Evolutionary conservation across 2,888 invertebrate species (phyloP), one percentile per base, ranked within the genome.

Genomic region (Diarsia brunnea): DNA sequence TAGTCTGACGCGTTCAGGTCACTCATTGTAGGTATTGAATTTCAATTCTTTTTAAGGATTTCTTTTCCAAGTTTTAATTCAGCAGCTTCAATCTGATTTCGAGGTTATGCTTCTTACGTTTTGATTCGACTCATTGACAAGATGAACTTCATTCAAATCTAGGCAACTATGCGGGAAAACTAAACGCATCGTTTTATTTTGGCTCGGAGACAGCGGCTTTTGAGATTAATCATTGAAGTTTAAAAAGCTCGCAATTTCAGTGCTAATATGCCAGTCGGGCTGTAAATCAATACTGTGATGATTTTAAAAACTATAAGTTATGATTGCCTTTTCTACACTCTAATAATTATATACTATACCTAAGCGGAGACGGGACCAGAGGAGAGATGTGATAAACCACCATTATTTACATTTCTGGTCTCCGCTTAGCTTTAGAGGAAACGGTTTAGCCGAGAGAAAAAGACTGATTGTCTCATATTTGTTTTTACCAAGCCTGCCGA

Each of bases 1-100:
- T 91, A 96, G 84, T 96, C 96, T 19, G 95, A 91, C 79, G 95
- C 10, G 11, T 60, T 91, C 79, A 96, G 84, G 79, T 96, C 96
- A 78, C 87, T 91, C 96, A 96, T 96, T 73, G 24, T 79, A 53
- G 31, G 66, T 66, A 69, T 74, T 55, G 4, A 79, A 61, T 47
- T 76, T 70, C 16, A 75, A 78, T 63, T n/a, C n/a, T n/a, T n/a
- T n/a, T 49, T 74, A 68, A 14, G 24, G 21, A 69, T 47, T 55
- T 67, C 55, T 45, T 51, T 69, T 68, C 27, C 16, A 51, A 68
- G 47, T 45, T 24, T n/a, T 24, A 69, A 38, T 14, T 68, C 43
- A 43, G 10, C 16, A 64, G 16, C 58, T 63, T 38, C 63, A 43
- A 11, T 43, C 58, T 47, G 16, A n/a, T 77, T 82, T 69, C 38